These are phyloP conservation scores for Apodemia duryi DNA, from an alignment of 2,888 invertebrate genomes.

Conservation along the genomic window DNA sequence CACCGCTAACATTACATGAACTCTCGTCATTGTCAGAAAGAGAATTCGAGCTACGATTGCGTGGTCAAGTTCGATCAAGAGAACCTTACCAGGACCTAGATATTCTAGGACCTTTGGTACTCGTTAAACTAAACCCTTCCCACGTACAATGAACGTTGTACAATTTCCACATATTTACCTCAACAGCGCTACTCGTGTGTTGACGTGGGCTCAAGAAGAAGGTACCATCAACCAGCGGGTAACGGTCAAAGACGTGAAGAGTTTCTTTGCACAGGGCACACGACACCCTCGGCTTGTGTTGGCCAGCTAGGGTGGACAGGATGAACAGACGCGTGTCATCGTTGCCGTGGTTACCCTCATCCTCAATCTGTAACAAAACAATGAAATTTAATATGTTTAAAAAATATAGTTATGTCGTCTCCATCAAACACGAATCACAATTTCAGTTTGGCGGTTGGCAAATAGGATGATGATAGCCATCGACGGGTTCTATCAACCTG, in stretches of 20 bases:
- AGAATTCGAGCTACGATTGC: no score
- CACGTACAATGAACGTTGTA: not conserved
- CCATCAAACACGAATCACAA: no score
- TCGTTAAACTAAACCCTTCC: no score
- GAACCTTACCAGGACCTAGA: no score
- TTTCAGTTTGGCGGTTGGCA: no score
- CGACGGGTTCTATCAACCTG: no score
- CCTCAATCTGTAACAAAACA: constrained; percentile 90
- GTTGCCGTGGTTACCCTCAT: constrained; percentile 98
- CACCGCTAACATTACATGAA: no score
- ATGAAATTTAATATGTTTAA: not conserved
- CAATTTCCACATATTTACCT: constrained; percentile 78
- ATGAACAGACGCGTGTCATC: constrained; percentile 98
- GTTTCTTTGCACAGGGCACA: constrained; percentile 94
- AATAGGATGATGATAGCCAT: no score
- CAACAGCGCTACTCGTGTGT: constrained; percentile 91
- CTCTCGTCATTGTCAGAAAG: no score
- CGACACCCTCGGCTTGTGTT: constrained; percentile 90
- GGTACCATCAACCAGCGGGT: constrained; percentile 98
- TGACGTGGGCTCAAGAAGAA: constrained; percentile 98
- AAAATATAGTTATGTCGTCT: no score
- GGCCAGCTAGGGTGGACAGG: constrained; percentile 94
- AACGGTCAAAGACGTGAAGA: constrained; percentile 96
- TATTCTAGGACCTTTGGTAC: no score
- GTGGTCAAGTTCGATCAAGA: no score